phyloP scores from a whole-genome alignment of 2,888 invertebrate species.

The Physocephala rufipes region DNA sequence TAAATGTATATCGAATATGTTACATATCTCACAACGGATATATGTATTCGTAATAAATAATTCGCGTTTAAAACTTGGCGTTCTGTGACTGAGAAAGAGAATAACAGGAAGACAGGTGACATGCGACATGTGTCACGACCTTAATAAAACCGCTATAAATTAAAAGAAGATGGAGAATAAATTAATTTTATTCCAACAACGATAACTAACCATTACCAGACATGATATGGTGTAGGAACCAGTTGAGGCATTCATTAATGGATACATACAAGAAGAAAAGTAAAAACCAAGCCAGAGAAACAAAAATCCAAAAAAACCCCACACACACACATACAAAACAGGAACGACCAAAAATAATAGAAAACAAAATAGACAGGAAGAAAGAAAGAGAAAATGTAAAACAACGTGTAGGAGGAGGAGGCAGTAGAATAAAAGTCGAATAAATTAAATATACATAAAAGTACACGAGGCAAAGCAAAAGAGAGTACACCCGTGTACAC shows the following conservation, averaged over 20 bases:
- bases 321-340: not conserved
- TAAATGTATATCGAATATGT: no score
- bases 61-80: no score
- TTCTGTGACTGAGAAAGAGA: not conserved
- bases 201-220: not conserved
- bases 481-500: not conserved
- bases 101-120: constrained; percentile 24
- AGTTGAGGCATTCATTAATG: not conserved
- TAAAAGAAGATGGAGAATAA: constrained; percentile 14
- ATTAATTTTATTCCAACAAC: constrained; percentile 16
- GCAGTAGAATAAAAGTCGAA: not conserved
- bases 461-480: not conserved
- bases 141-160: constrained; percentile 23
- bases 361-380: not conserved
- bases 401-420: not conserved
- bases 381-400: not conserved
- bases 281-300: no score
- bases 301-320: not conserved
- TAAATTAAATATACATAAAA: constrained; percentile 9
- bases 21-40: no score
- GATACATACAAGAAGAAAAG: not conserved
- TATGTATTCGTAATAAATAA: no score
- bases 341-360: not conserved
- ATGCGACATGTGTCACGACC: constrained; percentile 29
- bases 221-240: no score